Conservation (phyloP, 2,888 invertebrate species). For the Cheilosia impressa region DNA sequence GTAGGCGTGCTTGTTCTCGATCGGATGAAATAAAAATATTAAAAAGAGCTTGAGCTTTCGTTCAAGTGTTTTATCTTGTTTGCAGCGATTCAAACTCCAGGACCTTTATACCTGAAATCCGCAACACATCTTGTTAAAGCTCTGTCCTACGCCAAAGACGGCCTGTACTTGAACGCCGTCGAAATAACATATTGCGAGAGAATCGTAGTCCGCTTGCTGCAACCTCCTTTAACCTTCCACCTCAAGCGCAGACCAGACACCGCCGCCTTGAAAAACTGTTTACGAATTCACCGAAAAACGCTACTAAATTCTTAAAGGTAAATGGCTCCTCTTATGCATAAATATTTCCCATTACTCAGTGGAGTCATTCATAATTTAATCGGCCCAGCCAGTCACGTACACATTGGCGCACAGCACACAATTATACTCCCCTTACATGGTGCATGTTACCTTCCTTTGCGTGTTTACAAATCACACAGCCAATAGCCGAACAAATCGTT, state of each 20-base stretch:
- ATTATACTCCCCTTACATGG: constrained; percentile 45
- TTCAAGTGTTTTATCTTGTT: too few relatives aligned
- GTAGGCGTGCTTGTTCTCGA: too few relatives aligned
- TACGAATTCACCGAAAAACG: constrained; percentile 22
- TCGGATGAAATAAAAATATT: too few relatives aligned
- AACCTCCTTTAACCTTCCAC: background rate
- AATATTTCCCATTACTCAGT: constrained; percentile 41
- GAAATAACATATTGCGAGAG: too few relatives aligned
- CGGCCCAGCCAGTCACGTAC: constrained; percentile 55
- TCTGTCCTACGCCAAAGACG: too few relatives aligned
- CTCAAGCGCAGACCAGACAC: constrained; percentile 1
- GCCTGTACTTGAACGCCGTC: too few relatives aligned
- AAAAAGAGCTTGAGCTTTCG: too few relatives aligned
- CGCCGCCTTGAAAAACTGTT: constrained; percentile 44
- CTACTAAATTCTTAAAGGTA: constrained; percentile 13
- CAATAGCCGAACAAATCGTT: constrained; percentile 46
- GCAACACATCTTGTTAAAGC: too few relatives aligned
- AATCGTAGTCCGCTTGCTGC: background rate
- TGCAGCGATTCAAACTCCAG: too few relatives aligned
- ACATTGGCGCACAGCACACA: constrained; percentile 48
- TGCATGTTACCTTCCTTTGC: constrained; percentile 57
- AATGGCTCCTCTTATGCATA: constrained; percentile 52
- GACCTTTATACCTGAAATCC: too few relatives aligned
- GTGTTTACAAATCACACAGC: constrained; percentile 50
- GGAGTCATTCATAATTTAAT: constrained; percentile 62